phyloP scores from a whole-genome alignment of 2,888 invertebrate genomes.

The Eubasilissa splendida region DNA sequence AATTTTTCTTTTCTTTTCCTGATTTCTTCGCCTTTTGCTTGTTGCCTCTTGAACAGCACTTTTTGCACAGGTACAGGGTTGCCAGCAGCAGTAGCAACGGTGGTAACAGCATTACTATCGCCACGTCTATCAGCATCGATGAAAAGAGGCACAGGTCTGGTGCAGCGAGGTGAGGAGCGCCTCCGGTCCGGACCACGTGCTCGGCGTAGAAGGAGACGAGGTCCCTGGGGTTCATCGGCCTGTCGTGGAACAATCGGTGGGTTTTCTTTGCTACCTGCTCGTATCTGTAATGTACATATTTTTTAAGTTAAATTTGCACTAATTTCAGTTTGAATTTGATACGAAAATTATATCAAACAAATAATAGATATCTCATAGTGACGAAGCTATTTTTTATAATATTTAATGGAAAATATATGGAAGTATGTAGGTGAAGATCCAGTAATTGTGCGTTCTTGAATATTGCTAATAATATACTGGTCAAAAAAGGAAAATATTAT shows the following conservation, averaged over 20 bases:
- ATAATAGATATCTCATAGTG: no score
- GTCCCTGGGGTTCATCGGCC: constrained; percentile 45
- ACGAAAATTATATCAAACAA: no score
- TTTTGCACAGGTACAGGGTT: constrained; percentile 1
- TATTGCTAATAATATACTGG: no score
- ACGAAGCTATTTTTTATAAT: no score
- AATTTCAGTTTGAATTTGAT: no score
- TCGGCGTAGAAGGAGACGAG: constrained; percentile 39
- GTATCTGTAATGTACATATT: no score
- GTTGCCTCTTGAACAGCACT: neutral
- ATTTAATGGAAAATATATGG: no score
- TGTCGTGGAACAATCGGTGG: constrained; percentile 16
- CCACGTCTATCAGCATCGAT: constrained; percentile 52
- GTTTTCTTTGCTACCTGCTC: neutral
- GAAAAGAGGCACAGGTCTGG: constrained; percentile 33
- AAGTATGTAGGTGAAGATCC: no score
- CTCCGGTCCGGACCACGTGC: constrained; percentile 44
- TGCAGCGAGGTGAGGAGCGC: constrained; percentile 46
- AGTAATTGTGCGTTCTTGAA: no score
- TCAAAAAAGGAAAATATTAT: no score
- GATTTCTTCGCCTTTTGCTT: neutral
- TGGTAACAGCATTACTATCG: constrained; percentile 17
- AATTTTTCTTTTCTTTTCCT: constrained; percentile 4
- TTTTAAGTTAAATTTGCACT: no score
- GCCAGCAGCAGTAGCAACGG: constrained; percentile 11